Conservation (phyloP, 2,113 vertebrate genomes). For the Elgaria multicarinata region DNA sequence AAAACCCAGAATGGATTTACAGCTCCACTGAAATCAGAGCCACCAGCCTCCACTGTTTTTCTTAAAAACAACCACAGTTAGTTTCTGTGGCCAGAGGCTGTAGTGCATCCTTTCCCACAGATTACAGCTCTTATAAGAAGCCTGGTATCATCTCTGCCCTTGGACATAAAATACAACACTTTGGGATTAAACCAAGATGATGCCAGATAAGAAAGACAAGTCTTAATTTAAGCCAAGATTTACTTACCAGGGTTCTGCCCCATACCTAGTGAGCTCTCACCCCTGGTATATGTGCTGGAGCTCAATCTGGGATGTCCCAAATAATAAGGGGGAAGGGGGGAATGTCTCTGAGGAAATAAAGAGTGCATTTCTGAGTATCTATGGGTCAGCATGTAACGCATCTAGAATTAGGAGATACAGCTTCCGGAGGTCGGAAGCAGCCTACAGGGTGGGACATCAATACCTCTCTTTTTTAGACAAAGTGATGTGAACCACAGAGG, state of each 20-base stretch:
- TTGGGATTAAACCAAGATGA: not conserved
- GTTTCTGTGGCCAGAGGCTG: not conserved
- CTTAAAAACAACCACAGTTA: not conserved
- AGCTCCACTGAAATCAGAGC: too few relatives aligned
- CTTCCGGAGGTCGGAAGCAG: not conserved
- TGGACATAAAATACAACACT: not conserved
- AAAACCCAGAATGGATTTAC: too few relatives aligned
- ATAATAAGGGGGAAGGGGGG: too few relatives aligned
- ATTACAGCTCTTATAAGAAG: not conserved
- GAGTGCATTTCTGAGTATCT: not conserved
- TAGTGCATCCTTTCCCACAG: too few relatives aligned
- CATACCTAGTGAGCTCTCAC: not conserved
- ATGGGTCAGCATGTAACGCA: not conserved
- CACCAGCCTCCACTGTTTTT: too few relatives aligned
- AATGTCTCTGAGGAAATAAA: not conserved
- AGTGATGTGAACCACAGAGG: not conserved
- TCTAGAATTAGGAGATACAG: not conserved
- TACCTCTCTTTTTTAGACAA: not conserved
- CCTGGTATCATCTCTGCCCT: not conserved
- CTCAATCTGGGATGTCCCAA: not conserved
- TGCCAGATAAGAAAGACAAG: not conserved
- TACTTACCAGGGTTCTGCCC: too few relatives aligned
- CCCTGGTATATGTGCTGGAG: not conserved
- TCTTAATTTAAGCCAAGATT: not conserved
- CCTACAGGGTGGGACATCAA: not conserved